phyloP scores from a whole-genome alignment of 1,140 invertebrate genomes.

The Drosophila busckii region DNA sequence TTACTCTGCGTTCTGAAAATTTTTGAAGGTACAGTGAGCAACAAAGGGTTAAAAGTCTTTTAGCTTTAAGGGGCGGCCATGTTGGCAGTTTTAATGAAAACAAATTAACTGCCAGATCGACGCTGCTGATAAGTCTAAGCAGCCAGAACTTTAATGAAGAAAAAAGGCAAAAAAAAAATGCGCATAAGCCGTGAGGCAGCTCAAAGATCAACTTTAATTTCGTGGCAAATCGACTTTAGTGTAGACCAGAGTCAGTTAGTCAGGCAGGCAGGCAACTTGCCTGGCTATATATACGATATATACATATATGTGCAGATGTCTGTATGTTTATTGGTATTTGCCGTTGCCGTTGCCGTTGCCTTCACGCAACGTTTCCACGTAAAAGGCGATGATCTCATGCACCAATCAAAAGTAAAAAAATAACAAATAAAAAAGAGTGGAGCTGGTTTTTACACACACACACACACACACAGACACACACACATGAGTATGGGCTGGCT shows the following conservation, averaged over 20 bases:
- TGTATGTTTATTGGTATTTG: slow-evolving; percentile 30
- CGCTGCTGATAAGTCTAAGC: slow-evolving; percentile 42
- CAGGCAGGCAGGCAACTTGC: no score
- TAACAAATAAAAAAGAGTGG: slow-evolving; percentile 25
- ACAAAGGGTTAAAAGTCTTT: no score
- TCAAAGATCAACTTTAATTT: slow-evolving; percentile 68
- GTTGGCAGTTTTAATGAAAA: slow-evolving; percentile 42
- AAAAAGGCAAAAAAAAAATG: slow-evolving; percentile 3
- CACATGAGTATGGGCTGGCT: slow-evolving; percentile 3
- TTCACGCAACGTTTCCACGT: slow-evolving; percentile 70
- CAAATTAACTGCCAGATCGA: slow-evolving; percentile 73
- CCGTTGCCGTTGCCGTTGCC: slow-evolving; percentile 33
- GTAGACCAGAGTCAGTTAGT: slow-evolving; percentile 3
- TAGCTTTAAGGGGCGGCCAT: slow-evolving; percentile 4
- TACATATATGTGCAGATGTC: no score
- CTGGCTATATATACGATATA: no score
- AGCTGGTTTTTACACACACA: slow-evolving; percentile 48
- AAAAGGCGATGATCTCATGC: slow-evolving; percentile 73
- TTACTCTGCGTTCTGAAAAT: no score
- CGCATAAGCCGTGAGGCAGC: slow-evolving; percentile 17
- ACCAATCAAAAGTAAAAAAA: slow-evolving; percentile 45
- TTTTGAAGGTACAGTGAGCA: no score
- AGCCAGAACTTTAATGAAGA: slow-evolving; percentile 30
- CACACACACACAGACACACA: slow-evolving; percentile 27
- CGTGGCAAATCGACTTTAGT: slow-evolving; percentile 69